Evolutionary conservation across 2,797 vertebrate genomes (phyloP).

Genomic region (Echeneis naucrates): DNA sequence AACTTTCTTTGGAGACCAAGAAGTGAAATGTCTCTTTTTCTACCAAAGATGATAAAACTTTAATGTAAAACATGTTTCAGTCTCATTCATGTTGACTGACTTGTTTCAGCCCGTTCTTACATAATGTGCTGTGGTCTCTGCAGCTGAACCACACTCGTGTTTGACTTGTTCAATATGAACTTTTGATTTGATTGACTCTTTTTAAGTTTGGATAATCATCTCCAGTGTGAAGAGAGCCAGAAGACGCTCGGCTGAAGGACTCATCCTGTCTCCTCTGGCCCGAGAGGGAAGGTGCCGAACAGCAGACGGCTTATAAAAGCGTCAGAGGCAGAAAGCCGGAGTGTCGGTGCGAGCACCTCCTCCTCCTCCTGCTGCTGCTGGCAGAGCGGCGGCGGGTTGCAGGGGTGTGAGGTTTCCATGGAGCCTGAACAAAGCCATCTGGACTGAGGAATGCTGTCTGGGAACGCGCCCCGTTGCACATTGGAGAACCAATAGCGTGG

Average conservation of each 20-base stretch:
- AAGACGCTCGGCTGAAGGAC: neutral
- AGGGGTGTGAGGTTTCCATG: constrained; percentile 79
- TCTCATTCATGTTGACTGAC: too few relatives aligned
- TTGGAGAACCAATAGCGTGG: constrained; percentile 44
- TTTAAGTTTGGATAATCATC: neutral
- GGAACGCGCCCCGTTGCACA: constrained; percentile 56
- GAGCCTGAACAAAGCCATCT: constrained; percentile 82
- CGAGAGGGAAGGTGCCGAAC: constrained; percentile 15
- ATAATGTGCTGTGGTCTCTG: too few relatives aligned
- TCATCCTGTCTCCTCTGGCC: neutral
- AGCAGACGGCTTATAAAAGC: constrained; percentile 20
- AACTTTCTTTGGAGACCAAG: too few relatives aligned
- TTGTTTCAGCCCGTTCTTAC: too few relatives aligned
- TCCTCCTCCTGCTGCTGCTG: constrained; percentile 48
- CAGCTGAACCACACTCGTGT: too few relatives aligned
- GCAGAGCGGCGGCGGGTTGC: constrained; percentile 51
- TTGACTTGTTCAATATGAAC: neutral
- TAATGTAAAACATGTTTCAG: too few relatives aligned
- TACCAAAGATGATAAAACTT: too few relatives aligned
- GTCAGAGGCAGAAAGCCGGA: constrained; percentile 19
- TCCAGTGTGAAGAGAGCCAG: neutral
- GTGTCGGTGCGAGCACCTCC: constrained; percentile 17
- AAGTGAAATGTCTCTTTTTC: too few relatives aligned
- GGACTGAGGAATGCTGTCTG: constrained; percentile 79
- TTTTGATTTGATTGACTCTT: too few relatives aligned